These are phyloP conservation scores for Penaeus japonicus DNA, from an alignment of 1,140 invertebrate genomes.

Conservation along the genomic window DNA sequence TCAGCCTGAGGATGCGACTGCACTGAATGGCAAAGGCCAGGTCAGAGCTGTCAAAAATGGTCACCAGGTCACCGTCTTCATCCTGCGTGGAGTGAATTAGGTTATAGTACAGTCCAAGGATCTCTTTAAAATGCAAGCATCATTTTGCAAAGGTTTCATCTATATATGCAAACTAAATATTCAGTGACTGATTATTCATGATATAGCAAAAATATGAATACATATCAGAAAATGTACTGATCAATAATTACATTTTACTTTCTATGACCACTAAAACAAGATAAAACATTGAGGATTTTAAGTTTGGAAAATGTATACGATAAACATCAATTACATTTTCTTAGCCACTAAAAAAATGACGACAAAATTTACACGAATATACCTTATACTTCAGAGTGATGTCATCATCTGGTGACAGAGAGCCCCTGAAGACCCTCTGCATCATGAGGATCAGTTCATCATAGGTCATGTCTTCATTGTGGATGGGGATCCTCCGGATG, in stretches of 20 bases:
- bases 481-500: conserved; percentile 76
- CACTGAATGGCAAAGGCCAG: conserved; percentile 78
- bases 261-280: too few species aligned
- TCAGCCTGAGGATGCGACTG: conserved; percentile 74
- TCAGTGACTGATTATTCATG: too few species aligned
- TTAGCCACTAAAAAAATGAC: background rate
- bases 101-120: too few species aligned
- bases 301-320: background rate
- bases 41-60: conserved; percentile 79
- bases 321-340: background rate
- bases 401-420: conserved; percentile 74
- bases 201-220: too few species aligned
- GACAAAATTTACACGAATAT: conserved; percentile 66
- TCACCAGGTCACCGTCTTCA: conserved; percentile 78
- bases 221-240: background rate
- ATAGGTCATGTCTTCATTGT: conserved; percentile 81
- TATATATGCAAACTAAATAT: too few species aligned
- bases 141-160: too few species aligned
- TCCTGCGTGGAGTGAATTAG: conserved; percentile 23
- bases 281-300: background rate
- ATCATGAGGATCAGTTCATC: conserved; percentile 82
- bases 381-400: conserved; percentile 79
- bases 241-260: too few species aligned
- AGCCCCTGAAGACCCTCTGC: conserved; percentile 77
- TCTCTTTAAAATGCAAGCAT: too few species aligned